Evolutionary conservation across 2,888 invertebrate genomes (phyloP), one percentile per base, ranked within the genome.

Genomic region (Calameuta pallipes): DNA sequence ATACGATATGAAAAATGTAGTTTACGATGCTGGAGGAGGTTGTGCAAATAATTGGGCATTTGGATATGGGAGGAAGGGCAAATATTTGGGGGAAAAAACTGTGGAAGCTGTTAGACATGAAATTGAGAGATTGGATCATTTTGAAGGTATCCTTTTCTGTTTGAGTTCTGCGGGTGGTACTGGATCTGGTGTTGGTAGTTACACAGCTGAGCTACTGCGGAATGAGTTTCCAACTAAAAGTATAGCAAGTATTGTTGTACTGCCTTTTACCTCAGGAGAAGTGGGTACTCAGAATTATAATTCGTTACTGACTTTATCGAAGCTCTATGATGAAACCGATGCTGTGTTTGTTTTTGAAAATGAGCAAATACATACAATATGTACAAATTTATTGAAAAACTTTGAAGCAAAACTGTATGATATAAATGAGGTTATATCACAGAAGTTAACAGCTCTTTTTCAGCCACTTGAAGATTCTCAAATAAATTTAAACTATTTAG

Each of bases 1-100:
- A 1, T 93, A 93, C 85, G 87, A 89, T n/a, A 88, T 89, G 70
- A 87, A 87, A 81, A 92, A 92, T 86, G 82, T 92, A 74, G 87
- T 93, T 74, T 90, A 90, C 36, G 90, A 91, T 80, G 85, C 90
- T 23, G 89, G 86, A 75, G 92, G 92, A 30, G 93, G 93, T 36
- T 92, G 92, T 31, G 93, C 92, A 1, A 94, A 94, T 83, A 94
- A 94, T 87, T 93, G 93, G 93, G 93, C 93, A 0, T 92, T 90
- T 79, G 93, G 93, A 56, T 93, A 93, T 82, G 84, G 84, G 4
- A 85, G 85, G n/a, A 92, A 91, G 82, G 92, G 93, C 69, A 86
- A 88, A 56, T 84, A 91, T 71, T 79, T 93, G 15, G 83, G 87
- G 12, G 87, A 89, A 9, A 84, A 87, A 3, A 86, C 92, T 37